Base-by-base conservation (phyloP, 2,888 invertebrate species). In the Sarcophaga variegata region DNA sequence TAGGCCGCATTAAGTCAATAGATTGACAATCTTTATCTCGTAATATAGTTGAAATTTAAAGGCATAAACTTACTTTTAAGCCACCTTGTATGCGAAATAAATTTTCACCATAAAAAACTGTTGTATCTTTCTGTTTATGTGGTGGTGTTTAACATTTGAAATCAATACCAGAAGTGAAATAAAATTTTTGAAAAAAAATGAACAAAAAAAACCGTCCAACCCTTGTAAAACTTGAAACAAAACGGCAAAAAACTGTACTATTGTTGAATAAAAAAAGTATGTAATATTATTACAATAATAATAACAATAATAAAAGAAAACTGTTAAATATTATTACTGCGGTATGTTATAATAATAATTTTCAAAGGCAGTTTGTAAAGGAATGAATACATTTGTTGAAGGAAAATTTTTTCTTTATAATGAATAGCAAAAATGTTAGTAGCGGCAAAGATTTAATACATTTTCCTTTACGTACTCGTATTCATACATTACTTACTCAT, bases 121-220 rank as follows among this genome's bases (percentile, higher is more conserved):
- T 2, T 12, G 3, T 54, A 14, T 54, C 17, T 54, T 54, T 54
- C 1, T 54, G 45, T 47, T n/a, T 12, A 45, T 47, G 8, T 22
- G 37, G 37, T 37, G 37, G 37, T 37, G 20, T 27, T 25, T n/a
- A 49, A 17, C 20, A 14, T 54, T 54, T 83, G 86, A 83, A 83
- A 86, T 83, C 80, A 47, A 86, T 63, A 86, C 86, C 86, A 77
- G 69, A 83, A 74, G 71, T 76, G 86, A 86, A 86, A 80, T 83
- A 86, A 80, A 79, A 76, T 47, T 70, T 74, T 20, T 20, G 25
- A 67, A 70, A 20, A 72, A 37, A 64, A 2, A 37, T 3, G 11
- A 63, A 12, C 27, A 63, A n/a, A 20, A 17, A 67, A 67, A 67
- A 37, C 8, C 1, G 37, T 37, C 37, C 37, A 37, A 45, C 45